Base-by-base conservation (phyloP, 2,797 vertebrate species). In the Molothrus ater region DNA sequence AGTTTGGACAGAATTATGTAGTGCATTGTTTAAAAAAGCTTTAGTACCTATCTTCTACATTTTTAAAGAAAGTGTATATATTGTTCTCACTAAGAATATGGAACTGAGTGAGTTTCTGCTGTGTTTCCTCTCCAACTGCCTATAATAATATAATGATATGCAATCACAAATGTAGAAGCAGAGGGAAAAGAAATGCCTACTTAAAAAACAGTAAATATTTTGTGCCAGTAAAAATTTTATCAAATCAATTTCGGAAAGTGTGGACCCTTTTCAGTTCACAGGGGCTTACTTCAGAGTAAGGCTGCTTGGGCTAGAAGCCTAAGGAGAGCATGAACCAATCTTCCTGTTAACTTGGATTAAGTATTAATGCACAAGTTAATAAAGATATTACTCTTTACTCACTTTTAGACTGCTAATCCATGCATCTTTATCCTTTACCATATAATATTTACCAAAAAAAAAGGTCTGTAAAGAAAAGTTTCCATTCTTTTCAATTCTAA, bases 81-180 rank as follows among this genome's bases (percentile, higher is more conserved):
- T 36, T 36, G 7, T 50, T 71, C 43, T 75, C 31, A 68, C 11
- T 74, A 43, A 79, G 32, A 86, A 68, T 4, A n/a, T 18, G 22
- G 34, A 90, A 53, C 7, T 40, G n/a, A 53, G 10, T 38, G 32
- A 61, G 9, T 54, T 85, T 66, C 43, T 85, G 10, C 28, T 53
- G 17, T 53, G 5, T 9, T 90, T 70, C 24, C 24, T 38, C 10
- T 69, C 34, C 20, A 28, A 0, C 31, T 0, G 0, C 50, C 22
- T 42, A 13, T 29, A 78, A n/a, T 0, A 1, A 45, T 29, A n/a
- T 6, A 71, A 71, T 10, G 8, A 29, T 32, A 45, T 5, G 3
- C 22, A 74, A n/a, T 42, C 60, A 26, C 17, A 79, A 79, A 75
- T 0, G 2, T 2, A 56, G 43, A 63, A 64, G 40, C 1, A 7